These are phyloP conservation scores for Furcifer pardalis DNA, from an alignment of 2,797 vertebrate genomes.

Conservation along the genomic window DNA sequence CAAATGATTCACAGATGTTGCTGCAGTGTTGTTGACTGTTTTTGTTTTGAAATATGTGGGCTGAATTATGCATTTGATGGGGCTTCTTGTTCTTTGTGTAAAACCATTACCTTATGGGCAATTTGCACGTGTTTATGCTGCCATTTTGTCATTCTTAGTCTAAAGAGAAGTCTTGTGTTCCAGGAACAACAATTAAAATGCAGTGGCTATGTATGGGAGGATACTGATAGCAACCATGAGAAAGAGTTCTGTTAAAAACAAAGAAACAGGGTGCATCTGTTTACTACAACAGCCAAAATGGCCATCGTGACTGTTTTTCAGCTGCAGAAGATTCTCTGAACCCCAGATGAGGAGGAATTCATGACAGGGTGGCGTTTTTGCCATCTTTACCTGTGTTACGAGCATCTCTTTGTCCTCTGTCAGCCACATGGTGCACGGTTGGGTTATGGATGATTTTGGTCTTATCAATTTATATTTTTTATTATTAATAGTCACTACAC, in stretches of 20 bases:
- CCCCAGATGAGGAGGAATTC: neutral
- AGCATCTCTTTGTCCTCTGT: neutral
- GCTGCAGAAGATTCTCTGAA: neutral
- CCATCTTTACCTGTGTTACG: neutral
- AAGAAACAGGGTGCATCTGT: neutral
- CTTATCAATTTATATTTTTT: neutral
- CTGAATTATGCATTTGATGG: slow-evolving; percentile 36
- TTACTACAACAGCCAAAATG: neutral
- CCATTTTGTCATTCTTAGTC: neutral
- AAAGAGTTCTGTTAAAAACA: neutral
- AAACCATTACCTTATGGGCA: neutral
- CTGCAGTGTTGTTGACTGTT: neutral
- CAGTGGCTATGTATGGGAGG: neutral
- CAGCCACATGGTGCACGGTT: neutral
- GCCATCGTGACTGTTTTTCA: neutral
- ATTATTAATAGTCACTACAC: too few species aligned
- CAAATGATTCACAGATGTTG: slow-evolving; percentile 3
- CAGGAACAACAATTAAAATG: neutral
- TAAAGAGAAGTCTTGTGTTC: neutral
- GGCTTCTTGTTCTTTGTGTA: neutral
- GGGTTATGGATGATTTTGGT: neutral
- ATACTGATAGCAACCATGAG: neutral
- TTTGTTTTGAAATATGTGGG: neutral
- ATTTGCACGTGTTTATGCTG: slow-evolving; percentile 7
- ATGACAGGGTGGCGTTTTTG: neutral